Percentiles rank a stretch among this genome's conserved stretches.
phyloP scores from a whole-genome alignment of 2,113 vertebrate species.

The Indri indri region DNA sequence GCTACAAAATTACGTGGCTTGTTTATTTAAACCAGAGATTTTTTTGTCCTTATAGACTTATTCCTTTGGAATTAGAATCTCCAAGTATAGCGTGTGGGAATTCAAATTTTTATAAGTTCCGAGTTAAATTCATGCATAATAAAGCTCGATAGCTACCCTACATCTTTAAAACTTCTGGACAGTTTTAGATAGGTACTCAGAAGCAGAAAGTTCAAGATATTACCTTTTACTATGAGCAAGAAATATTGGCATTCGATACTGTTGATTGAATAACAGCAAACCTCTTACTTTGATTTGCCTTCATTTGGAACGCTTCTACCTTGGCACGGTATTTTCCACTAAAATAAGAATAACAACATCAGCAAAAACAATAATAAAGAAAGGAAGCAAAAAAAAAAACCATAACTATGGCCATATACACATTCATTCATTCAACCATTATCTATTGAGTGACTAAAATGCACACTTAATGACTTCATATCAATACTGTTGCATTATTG shows the following conservation, averaged over 20 bases:
- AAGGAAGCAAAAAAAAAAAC: conserved; percentile 14
- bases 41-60: not conserved
- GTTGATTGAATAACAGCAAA: not conserved
- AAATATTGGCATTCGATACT: not conserved
- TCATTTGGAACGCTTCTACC: not conserved
- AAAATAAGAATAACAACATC: not conserved
- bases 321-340: not conserved
- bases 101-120: not conserved
- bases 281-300: not conserved
- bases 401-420: not conserved
- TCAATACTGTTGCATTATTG: not conserved
- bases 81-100: not conserved
- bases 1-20: not conserved
- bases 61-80: not conserved
- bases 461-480: not conserved
- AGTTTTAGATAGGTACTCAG: not conserved
- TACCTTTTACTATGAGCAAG: not conserved
- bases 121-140: not conserved
- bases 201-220: not conserved
- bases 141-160: not conserved
- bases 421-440: not conserved
- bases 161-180: not conserved
- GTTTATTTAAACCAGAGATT: not conserved
- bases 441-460: not conserved
- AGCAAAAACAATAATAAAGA: not conserved